Evolutionary conservation across 1,140 invertebrate species (phyloP).

Genomic region (Hormaphis cornu): DNA sequence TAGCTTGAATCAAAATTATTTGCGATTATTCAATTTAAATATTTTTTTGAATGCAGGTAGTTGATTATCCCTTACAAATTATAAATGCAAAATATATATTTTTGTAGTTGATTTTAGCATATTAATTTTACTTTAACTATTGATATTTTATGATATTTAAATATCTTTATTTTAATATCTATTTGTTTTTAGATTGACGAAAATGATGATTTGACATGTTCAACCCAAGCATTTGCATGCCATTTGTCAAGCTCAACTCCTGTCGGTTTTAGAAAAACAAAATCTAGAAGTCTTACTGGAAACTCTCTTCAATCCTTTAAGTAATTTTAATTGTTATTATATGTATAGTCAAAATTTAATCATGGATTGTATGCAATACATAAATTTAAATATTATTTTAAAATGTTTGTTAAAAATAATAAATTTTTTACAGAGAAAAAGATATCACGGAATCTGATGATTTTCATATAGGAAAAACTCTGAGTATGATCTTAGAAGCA

Average conservation of each 20-base stretch:
- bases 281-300: neutral
- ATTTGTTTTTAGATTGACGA: neutral
- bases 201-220: conserved; percentile 23
- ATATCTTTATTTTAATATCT: no score
- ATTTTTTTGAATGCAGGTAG: no score
- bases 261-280: neutral
- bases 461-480: conserved; percentile 12
- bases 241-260: conserved; percentile 26
- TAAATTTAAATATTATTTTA: neutral
- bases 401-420: neutral
- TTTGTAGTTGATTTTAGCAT: no score
- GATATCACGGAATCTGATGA: neutral
- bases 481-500: conserved; percentile 36
- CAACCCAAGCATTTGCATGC: conserved; percentile 27
- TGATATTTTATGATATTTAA: no score
- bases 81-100: no score
- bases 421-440: neutral
- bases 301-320: neutral
- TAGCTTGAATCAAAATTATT: no score
- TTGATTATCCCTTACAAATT: no score
- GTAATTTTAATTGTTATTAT: neutral
- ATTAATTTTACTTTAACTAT: no score
- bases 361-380: neutral
- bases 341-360: neutral
- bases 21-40: no score